phyloP scores from a whole-genome alignment of 2,888 invertebrate genomes.

The Drosophila antonietae region DNA sequence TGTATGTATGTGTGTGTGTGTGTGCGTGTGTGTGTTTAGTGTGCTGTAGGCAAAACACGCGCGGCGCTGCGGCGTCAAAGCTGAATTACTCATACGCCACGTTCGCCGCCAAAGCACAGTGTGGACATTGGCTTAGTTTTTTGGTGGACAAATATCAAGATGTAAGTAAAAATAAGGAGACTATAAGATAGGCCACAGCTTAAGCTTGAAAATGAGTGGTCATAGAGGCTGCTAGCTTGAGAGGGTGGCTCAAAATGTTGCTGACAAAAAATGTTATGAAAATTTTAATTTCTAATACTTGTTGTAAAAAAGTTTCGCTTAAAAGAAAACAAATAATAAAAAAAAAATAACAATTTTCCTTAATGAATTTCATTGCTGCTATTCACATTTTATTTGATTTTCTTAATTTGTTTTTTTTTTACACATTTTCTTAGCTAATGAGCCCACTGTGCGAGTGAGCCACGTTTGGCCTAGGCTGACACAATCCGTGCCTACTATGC shows the following conservation, averaged over 20 bases:
- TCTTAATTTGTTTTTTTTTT: background rate
- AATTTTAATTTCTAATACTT: background rate
- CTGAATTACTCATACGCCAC: conserved; percentile 78
- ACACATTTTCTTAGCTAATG: background rate
- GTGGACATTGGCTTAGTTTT: background rate
- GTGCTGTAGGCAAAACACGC: conserved; percentile 73
- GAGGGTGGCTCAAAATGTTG: background rate
- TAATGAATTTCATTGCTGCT: too few relatives aligned
- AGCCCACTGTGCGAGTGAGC: conserved; percentile 1
- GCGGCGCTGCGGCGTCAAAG: conserved; percentile 75
- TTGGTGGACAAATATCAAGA: too few relatives aligned
- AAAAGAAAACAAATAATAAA: background rate
- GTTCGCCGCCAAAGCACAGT: conserved; percentile 41
- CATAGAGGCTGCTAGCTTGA: background rate
- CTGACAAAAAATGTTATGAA: background rate
- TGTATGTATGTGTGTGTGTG: conserved; percentile 32
- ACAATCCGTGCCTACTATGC: conserved; percentile 77
- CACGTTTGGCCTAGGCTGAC: conserved; percentile 40
- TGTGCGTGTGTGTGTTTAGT: conserved; percentile 28
- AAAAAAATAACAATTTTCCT: too few relatives aligned
- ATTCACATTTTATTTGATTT: background rate
- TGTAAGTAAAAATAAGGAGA: background rate
- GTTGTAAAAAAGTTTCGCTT: too few relatives aligned
- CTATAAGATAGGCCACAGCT: background rate
- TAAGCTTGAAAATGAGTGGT: background rate